Percentiles rank a stretch among this genome's conserved stretches.
phyloP scores from a whole-genome alignment of 2,113 vertebrate species.

The Lathamus discolor region DNA sequence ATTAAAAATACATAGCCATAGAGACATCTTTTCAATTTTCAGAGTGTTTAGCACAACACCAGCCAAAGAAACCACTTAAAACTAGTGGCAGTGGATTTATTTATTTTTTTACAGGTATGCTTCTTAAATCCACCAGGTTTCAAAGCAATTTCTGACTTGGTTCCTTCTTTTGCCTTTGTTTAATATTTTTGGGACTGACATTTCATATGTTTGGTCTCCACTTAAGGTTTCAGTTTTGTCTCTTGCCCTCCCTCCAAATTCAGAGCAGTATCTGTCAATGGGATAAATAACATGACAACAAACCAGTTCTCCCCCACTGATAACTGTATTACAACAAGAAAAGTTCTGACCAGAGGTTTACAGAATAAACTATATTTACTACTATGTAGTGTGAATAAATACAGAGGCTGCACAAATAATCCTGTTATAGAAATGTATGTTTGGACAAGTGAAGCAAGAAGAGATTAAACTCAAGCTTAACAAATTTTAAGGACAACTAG shows the following conservation, averaged over 20 bases:
- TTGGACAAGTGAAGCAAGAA: not conserved
- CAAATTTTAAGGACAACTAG: not conserved
- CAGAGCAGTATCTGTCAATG: not conserved
- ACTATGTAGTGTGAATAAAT: not conserved
- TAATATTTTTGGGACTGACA: not conserved
- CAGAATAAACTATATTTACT: not conserved
- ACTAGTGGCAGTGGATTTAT: not conserved
- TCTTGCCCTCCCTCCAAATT: not conserved
- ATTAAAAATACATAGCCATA: too few species aligned
- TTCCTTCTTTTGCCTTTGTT: not conserved
- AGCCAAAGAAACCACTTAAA: not conserved
- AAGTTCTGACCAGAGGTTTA: not conserved
- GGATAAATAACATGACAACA: not conserved
- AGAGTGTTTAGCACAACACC: not conserved
- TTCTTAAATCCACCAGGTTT: not conserved
- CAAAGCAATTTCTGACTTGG: not conserved
- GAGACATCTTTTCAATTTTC: not conserved
- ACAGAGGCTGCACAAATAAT: not conserved
- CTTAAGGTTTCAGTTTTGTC: not conserved
- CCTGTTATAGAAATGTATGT: not conserved
- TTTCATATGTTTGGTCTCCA: not conserved
- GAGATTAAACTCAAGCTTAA: not conserved
- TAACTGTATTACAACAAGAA: not conserved
- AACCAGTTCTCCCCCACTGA: not conserved
- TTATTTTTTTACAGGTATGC: not conserved